Percentiles rank a stretch among this genome's conserved stretches.
Evolutionary conservation across 2,888 invertebrate species (phyloP).

Genomic region (Melikaiella ostensackeni): DNA sequence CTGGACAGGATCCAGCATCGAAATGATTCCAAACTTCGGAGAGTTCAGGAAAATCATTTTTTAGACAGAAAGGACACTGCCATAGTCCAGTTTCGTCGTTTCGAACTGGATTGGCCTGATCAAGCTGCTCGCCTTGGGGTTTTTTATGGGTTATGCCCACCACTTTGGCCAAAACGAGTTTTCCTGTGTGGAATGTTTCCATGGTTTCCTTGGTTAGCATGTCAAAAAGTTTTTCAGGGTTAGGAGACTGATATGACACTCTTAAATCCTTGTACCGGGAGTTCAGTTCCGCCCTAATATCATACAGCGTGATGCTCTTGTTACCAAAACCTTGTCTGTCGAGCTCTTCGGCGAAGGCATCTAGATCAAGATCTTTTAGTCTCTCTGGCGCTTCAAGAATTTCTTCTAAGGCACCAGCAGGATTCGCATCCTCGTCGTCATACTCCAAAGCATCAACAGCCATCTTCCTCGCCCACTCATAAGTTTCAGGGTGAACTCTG

Average conservation of each 20-base stretch:
- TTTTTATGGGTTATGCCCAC: constrained; percentile 90
- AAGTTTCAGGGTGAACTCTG: constrained; percentile 98
- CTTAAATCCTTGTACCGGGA: constrained; percentile 95
- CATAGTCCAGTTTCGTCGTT: constrained; percentile 96
- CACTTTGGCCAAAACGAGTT: constrained; percentile 90
- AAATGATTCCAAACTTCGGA: constrained; percentile 99
- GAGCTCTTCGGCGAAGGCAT: constrained; percentile 98
- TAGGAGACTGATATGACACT: constrained; percentile 86
- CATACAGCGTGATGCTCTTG: constrained; percentile 96
- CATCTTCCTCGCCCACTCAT: constrained; percentile 99
- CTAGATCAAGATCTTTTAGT: constrained; percentile 96
- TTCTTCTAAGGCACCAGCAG: constrained; percentile 97
- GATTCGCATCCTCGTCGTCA: constrained; percentile 97
- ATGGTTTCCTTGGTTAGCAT: constrained; percentile 97
- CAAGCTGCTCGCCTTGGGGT: constrained; percentile 94
- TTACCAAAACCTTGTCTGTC: constrained; percentile 93
- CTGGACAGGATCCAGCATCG: constrained; percentile 96
- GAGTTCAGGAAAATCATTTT: constrained; percentile 96
- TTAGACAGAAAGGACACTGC: constrained; percentile 98
- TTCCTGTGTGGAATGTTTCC: constrained; percentile 93
- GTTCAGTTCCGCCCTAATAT: constrained; percentile 97
- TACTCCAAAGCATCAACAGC: constrained; percentile 99
- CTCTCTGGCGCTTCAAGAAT: constrained; percentile 97
- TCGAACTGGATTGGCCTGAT: constrained; percentile 96
- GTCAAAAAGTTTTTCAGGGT: constrained; percentile 93